Evolutionary conservation across 2,888 invertebrate genomes (phyloP).

Genomic region (Morpho achilles): DNA sequence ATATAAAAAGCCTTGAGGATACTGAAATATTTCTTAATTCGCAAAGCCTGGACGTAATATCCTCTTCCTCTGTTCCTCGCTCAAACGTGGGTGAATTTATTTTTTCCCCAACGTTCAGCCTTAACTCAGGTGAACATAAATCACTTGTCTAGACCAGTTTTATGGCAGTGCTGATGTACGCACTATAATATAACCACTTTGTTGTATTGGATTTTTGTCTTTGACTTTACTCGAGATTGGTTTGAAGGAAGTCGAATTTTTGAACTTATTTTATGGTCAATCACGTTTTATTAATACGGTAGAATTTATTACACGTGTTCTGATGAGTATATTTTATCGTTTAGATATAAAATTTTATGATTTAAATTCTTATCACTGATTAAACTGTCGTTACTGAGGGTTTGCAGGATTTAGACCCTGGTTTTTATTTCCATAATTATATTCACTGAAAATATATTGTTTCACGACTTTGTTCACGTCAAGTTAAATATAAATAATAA

Average conservation of each 20-base stretch:
- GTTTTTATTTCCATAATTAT: too few relatives aligned
- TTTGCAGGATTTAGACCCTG: too few relatives aligned
- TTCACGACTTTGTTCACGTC: too few relatives aligned
- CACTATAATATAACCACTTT: slow-evolving; percentile 53
- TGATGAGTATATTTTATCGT: neutral
- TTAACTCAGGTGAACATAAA: slow-evolving; percentile 63
- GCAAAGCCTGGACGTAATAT: too few relatives aligned
- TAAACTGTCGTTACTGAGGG: too few relatives aligned
- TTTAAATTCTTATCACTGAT: neutral
- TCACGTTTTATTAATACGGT: slow-evolving; percentile 29
- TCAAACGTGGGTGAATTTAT: slow-evolving; percentile 30
- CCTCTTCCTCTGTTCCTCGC: neutral
- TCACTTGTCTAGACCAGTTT: slow-evolving; percentile 70
- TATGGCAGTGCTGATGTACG: slow-evolving; percentile 60
- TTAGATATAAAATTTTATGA: neutral
- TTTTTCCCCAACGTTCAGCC: slow-evolving; percentile 29
- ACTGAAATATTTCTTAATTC: too few relatives aligned
- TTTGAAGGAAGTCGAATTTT: slow-evolving; percentile 25
- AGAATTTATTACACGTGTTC: slow-evolving; percentile 25
- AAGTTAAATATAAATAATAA: too few relatives aligned
- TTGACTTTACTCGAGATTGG: slow-evolving; percentile 29
- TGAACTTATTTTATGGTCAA: slow-evolving; percentile 30
- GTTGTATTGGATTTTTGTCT: slow-evolving; percentile 42
- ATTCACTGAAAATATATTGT: too few relatives aligned
- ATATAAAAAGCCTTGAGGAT: too few relatives aligned